A percentile compares a stretch with the other conserved stretches of the same genome.
phyloP scores from a whole-genome alignment of 1,140 invertebrate genomes.

The Akabosia matsudoensis region DNA sequence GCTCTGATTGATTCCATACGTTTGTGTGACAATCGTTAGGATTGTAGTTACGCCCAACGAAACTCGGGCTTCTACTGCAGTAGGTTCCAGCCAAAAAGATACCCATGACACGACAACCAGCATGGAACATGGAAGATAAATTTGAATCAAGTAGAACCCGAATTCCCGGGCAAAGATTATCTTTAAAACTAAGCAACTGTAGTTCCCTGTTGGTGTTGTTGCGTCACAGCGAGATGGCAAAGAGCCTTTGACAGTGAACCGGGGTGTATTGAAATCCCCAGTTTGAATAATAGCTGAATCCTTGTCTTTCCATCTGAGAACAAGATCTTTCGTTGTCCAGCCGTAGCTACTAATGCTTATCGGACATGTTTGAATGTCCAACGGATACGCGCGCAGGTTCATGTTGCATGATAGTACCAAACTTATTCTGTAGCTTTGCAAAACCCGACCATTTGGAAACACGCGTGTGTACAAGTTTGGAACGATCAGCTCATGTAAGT shows the following conservation, averaged over 20 bases:
- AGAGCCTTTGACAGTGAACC: constrained; percentile 50
- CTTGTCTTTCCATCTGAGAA: constrained; percentile 55
- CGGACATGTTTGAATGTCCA: constrained; percentile 55
- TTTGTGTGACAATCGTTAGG: constrained; percentile 57
- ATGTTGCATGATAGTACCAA: constrained; percentile 56
- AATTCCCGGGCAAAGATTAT: constrained; percentile 30
- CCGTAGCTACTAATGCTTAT: constrained; percentile 57
- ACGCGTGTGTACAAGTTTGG: constrained; percentile 37
- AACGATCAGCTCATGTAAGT: constrained; percentile 30
- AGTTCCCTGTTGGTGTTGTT: constrained; percentile 21
- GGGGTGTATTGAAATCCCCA: constrained; percentile 54
- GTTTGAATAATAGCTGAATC: constrained; percentile 57
- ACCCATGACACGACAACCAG: constrained; percentile 56
- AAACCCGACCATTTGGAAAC: constrained; percentile 33
- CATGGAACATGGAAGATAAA: constrained; percentile 56
- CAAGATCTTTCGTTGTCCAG: constrained; percentile 57
- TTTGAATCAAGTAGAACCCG: constrained; percentile 57
- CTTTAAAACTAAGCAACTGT: constrained; percentile 30
- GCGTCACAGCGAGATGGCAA: background rate
- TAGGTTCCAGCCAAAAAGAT: constrained; percentile 48
- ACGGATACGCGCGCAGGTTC: constrained; percentile 56
- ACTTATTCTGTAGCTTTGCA: constrained; percentile 41
- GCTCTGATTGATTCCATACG: constrained; percentile 56
- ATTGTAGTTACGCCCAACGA: constrained; percentile 60
- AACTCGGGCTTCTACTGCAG: constrained; percentile 60